Evolutionary conservation across 2,113 vertebrate genomes (phyloP).

Genomic region (Prietella phreatophila): DNA sequence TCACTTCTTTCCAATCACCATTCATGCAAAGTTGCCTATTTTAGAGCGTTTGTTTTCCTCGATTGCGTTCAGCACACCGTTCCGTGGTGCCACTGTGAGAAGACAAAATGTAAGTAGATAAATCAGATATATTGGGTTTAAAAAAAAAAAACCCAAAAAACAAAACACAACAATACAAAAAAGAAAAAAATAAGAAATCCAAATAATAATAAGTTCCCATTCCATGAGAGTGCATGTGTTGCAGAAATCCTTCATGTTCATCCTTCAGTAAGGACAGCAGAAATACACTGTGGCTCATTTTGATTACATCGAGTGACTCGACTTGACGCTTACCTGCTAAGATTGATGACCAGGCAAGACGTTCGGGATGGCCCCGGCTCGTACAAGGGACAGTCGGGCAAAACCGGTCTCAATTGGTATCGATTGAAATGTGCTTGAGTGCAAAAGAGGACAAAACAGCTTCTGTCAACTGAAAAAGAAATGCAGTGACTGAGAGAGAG

Average conservation of each 20-base stretch:
- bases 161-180: too few species aligned
- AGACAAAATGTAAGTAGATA: too few species aligned
- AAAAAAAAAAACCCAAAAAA: too few species aligned
- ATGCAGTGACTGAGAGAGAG: neutral
- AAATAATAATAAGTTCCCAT: too few species aligned
- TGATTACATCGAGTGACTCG: neutral
- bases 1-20: neutral
- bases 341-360: slow-evolving; percentile 11
- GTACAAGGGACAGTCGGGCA: slow-evolving; percentile 1
- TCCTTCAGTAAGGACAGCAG: neutral
- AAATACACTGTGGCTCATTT: neutral
- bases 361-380: neutral
- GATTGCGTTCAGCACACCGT: neutral
- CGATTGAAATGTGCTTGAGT: slow-evolving; percentile 23
- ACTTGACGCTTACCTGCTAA: neutral
- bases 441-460: slow-evolving; percentile 37
- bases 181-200: too few species aligned
- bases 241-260: neutral
- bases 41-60: neutral
- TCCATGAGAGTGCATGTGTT: too few species aligned
- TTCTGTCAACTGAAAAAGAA: slow-evolving; percentile 29
- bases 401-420: slow-evolving; percentile 37
- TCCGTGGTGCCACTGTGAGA: neutral
- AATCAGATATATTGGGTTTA: neutral
- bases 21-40: neutral